Percentiles rank a stretch among this genome's conserved stretches.
Evolutionary conservation across 2,797 vertebrate species (phyloP).

Genomic region (Australoheros facetus): DNA sequence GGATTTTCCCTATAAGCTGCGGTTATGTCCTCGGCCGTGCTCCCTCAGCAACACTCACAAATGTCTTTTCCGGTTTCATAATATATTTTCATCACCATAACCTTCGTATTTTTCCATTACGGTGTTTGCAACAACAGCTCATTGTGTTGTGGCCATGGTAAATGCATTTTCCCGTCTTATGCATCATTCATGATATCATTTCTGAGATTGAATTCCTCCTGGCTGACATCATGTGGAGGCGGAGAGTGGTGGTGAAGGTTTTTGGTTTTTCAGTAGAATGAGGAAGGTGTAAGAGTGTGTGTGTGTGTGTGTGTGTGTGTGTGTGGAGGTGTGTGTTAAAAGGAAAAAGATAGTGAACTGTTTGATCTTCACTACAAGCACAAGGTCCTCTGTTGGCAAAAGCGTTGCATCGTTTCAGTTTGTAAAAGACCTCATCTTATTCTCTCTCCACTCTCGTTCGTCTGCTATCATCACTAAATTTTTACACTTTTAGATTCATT

Average conservation of each 20-base stretch:
- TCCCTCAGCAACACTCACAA: slow-evolving; percentile 60
- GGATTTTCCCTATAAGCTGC: slow-evolving; percentile 55
- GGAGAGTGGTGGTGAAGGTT: slow-evolving; percentile 34
- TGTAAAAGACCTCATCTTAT: neutral
- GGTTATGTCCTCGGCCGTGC: slow-evolving; percentile 43
- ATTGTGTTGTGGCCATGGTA: slow-evolving; percentile 73
- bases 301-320: neutral
- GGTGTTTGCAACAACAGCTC: slow-evolving; percentile 77
- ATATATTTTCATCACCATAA: slow-evolving; percentile 72
- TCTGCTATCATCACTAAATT: slow-evolving; percentile 1
- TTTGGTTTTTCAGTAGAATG: slow-evolving; percentile 30
- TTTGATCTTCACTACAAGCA: slow-evolving; percentile 43
- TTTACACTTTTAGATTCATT: neutral
- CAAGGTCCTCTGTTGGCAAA: slow-evolving; percentile 10
- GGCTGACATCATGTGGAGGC: slow-evolving; percentile 72
- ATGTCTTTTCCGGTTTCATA: slow-evolving; percentile 64
- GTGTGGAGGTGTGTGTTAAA: slow-evolving; percentile 12
- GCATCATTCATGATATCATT: slow-evolving; percentile 82
- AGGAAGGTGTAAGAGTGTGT: neutral
- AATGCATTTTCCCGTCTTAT: slow-evolving; percentile 77
- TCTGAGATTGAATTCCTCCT: slow-evolving; percentile 78
- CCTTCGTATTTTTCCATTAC: slow-evolving; percentile 75
- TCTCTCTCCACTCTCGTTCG: neutral
- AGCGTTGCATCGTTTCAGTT: slow-evolving; percentile 10
- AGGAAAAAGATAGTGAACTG: slow-evolving; percentile 31